Base-by-base conservation (phyloP, 1,140 invertebrate species). In the Galleria mellonella region DNA sequence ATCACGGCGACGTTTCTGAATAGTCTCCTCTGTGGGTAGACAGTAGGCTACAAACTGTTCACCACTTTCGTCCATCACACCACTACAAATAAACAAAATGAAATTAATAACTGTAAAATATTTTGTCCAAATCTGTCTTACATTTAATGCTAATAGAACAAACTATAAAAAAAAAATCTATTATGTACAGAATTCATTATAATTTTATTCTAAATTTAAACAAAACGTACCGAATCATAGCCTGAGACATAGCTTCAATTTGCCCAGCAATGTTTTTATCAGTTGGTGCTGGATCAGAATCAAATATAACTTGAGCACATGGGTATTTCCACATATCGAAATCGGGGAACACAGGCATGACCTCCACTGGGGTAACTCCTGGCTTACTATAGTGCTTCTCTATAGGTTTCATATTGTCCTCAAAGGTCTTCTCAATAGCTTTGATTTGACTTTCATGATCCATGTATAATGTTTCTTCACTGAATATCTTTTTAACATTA, bases 21-120 rank as follows among this genome's bases (percentile, higher is more conserved):
- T 87, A 0, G 98, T 99, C 47, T 97, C 94, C 39, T 97, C 94
- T 13, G 95, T 95, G 1, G 98, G 98, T 47, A 99, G 87, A 87
- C 99, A 99, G 82, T 99, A 99, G 0, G 97, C 97, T 5, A 99
- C 97, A 88, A 99, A 99, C 79, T 99, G 97, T 86, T 99, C 97
- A 11, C 97, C 97, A 79, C 95, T 97, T 85, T 98, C 97, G 79
- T 99, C 97, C 92, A 98, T 97, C 53, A 96, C 96, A 95, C 94
- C 96, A 85, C 91, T 96, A 79, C 32, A 89, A 63, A 41, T 2
- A 23, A 6, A 23, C 2, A 3, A 23, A n/a, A n/a, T n/a, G n/a
- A 51, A 5, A 51, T 8, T 15, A 28, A 32, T 9, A 29, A n/a
- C n/a, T n/a, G n/a, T n/a, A n/a, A n/a, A n/a, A n/a, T n/a, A n/a